phyloP scores from a whole-genome alignment of 2,113 vertebrate genomes.

The Echinops telfairi region DNA sequence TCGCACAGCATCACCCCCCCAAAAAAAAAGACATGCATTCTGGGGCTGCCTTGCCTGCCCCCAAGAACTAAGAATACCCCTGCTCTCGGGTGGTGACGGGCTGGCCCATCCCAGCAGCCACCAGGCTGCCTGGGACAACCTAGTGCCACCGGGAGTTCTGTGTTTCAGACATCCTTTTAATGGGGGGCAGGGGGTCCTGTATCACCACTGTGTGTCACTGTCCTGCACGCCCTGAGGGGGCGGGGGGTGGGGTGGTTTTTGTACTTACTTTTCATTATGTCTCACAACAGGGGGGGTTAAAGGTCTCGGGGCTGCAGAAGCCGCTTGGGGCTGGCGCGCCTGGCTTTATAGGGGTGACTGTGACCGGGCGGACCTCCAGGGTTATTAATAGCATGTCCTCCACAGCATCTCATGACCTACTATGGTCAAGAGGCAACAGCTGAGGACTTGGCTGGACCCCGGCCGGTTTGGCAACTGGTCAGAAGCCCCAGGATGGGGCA shows the following conservation, averaged over 20 bases:
- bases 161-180: constrained; percentile 23
- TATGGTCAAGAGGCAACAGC: constrained; percentile 11
- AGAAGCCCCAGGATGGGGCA: too few species aligned
- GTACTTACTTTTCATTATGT: constrained; percentile 83
- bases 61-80: not conserved
- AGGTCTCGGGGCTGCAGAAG: constrained; percentile 77
- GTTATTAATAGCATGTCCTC: constrained; percentile 63
- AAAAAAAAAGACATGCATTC: constrained; percentile 36
- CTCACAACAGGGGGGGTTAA: constrained; percentile 79
- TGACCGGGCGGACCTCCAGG: too few species aligned
- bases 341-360: constrained; percentile 67
- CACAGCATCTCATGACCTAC: not conserved
- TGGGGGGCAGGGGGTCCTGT: not conserved
- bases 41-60: not conserved
- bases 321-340: not conserved
- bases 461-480: too few species aligned
- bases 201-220: constrained; percentile 53
- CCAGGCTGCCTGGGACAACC: constrained; percentile 18
- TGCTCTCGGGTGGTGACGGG: not conserved
- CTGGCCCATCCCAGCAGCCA: not conserved
- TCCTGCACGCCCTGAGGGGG: not conserved
- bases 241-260: constrained; percentile 31
- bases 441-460: not conserved
- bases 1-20: not conserved
- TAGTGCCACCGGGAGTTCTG: not conserved